Base-by-base conservation (phyloP, 2,888 invertebrate species). In the Drosophila peninsularis region DNA sequence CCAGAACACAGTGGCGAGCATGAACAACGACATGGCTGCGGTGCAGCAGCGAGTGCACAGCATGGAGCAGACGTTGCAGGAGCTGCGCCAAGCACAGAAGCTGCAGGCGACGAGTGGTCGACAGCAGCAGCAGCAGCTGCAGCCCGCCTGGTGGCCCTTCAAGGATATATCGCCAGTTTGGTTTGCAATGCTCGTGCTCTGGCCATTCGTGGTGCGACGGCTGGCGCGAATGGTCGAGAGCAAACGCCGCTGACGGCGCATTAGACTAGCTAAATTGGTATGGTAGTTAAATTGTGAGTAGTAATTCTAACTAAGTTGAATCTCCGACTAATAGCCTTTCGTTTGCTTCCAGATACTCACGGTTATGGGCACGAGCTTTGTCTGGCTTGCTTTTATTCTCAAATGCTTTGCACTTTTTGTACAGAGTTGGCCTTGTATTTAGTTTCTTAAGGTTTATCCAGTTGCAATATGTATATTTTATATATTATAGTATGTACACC, bases 141-240 rank as follows among this genome's bases (percentile, higher is more conserved):
- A 90, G 65, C 91, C 92, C 0, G 75, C 78, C 88, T 94, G 95
- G 89, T 95, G 95, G 94, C 95, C 95, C 60, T 94, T 95, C 91
- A 93, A 93, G 82, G 94, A 94, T 90, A 93, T 95, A 39, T 93
- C 93, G 11, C 92, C 93, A 5, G 67, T 88, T 3, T 92, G 92
- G 92, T 92, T 93, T 66, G 68, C 90, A 11, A 64, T 92, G 14
- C 82, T 92, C 42, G 71, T 92, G 27, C 62, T 92, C 14, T 92
- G 92, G 93, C 92, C 92, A 11, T 91, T 92, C 63, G 44, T 92
- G 11, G 81, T 87, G 39, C 77, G 82, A 62, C 90, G 90, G 36
- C 49, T 91, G 32, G 78, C 81, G 14, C 76, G 83, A 11, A 30
- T 82, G 53, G 63, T 90, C 34, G 77, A 83, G 27, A 60, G 68